Conservation (phyloP, 2,797 vertebrate genomes). For the Notolabrus celidotus region DNA sequence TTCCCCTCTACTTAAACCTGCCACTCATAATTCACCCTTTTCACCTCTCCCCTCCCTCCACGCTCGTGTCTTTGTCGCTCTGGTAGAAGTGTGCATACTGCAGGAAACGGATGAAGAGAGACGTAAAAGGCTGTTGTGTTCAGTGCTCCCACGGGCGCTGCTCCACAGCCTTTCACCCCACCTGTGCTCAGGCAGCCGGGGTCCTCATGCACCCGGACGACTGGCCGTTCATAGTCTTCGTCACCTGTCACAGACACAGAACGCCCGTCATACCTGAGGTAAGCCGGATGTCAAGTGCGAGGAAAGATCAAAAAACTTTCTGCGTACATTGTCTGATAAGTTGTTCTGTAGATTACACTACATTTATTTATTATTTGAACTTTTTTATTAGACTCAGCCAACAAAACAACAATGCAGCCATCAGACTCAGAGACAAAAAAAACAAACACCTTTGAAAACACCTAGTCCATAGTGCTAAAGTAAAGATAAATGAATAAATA, state of each 20-base stretch:
- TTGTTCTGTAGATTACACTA: too few species aligned
- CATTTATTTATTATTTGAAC: too few species aligned
- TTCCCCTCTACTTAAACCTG: slow-evolving; percentile 19
- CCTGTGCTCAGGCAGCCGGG: slow-evolving; percentile 95
- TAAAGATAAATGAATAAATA: too few species aligned
- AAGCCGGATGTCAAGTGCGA: slow-evolving; percentile 30
- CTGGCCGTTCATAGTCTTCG: slow-evolving; percentile 97
- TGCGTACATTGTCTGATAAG: too few species aligned
- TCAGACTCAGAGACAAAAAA: too few species aligned
- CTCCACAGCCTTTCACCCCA: slow-evolving; percentile 95
- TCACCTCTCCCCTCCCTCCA: neutral
- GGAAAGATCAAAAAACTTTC: neutral
- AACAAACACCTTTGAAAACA: too few species aligned
- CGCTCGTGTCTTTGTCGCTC: slow-evolving; percentile 28
- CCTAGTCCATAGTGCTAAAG: too few species aligned
- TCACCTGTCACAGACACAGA: slow-evolving; percentile 95
- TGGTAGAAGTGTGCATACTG: slow-evolving; percentile 94
- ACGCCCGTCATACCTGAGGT: slow-evolving; percentile 89
- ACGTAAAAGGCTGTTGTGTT: slow-evolving; percentile 92
- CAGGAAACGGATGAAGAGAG: slow-evolving; percentile 93
- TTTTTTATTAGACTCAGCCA: too few species aligned
- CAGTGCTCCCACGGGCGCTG: slow-evolving; percentile 98
- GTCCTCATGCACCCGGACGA: slow-evolving; percentile 97
- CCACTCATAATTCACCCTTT: slow-evolving; percentile 17
- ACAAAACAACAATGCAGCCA: too few species aligned